Percentiles rank a stretch among this genome's conserved stretches.
Evolutionary conservation across 2,888 invertebrate species (phyloP).

Genomic region (Dryomyza anilis): DNA sequence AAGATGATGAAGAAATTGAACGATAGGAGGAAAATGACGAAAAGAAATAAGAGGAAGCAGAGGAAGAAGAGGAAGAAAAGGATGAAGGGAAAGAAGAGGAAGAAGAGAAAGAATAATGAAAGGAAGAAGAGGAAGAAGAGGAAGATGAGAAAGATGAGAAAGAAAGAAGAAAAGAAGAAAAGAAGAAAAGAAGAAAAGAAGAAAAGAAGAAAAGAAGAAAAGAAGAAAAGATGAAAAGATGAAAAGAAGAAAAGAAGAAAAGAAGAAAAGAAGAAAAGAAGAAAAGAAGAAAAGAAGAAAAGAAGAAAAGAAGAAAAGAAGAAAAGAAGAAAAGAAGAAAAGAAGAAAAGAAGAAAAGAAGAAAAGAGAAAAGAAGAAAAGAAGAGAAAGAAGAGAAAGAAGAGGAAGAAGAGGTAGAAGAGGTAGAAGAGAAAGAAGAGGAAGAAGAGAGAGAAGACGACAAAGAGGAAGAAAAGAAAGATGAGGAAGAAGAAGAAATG

Average conservation of each 20-base stretch:
- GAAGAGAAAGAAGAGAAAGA: conserved; percentile 14
- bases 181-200: background rate
- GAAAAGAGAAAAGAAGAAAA: conserved; percentile 1
- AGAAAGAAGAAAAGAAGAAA: background rate
- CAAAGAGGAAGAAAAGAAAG: background rate
- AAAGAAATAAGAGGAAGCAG: background rate
- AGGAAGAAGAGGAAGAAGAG: background rate
- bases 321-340: conserved; percentile 3
- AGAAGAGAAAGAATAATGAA: background rate
- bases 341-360: conserved; percentile 6
- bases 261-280: background rate
- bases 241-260: background rate
- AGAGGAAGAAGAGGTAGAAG: conserved; percentile 27
- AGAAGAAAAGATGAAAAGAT: background rate
- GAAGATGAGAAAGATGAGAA: background rate
- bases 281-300: background rate
- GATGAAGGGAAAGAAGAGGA: background rate
- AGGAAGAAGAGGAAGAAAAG: background rate
- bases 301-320: conserved; percentile 5
- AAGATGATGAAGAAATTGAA: background rate
- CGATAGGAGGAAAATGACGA: background rate
- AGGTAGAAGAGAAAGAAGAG: background rate
- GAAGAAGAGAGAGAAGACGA: background rate
- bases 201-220: background rate
- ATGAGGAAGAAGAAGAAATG: conserved; percentile 21